Conservation (phyloP, 1,140 invertebrate genomes). For the Frieseomelitta varia region DNA sequence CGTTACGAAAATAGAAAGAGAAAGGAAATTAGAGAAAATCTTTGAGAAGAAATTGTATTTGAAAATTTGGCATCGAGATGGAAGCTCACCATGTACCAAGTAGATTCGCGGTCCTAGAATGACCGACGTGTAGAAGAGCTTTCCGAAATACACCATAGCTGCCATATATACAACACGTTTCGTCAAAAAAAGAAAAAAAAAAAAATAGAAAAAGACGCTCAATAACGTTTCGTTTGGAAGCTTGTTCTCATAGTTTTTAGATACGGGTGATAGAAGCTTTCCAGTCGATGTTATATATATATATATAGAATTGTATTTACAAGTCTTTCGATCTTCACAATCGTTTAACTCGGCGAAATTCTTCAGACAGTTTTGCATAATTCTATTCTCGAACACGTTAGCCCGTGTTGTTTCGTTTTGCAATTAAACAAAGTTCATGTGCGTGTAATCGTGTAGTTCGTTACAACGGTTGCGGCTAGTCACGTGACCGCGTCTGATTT, state of each 20-base stretch:
- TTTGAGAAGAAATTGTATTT: not conserved
- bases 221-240: slow-evolving; percentile 16
- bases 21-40: not conserved
- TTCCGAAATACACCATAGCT: slow-evolving; percentile 23
- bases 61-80: slow-evolving; percentile 1
- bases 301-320: not conserved
- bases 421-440: not conserved
- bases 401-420: no score
- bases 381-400: not conserved
- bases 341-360: not conserved
- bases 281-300: not conserved
- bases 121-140: slow-evolving; percentile 36
- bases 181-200: no score
- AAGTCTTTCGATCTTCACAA: not conserved
- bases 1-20: not conserved
- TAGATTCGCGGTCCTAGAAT: slow-evolving; percentile 24
- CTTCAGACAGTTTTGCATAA: not conserved
- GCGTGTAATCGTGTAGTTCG: not conserved
- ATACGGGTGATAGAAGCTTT: not conserved
- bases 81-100: slow-evolving; percentile 41
- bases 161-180: slow-evolving; percentile 18
- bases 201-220: not conserved
- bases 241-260: slow-evolving; percentile 9
- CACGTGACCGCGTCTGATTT: not conserved
- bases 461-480: not conserved